A percentile compares a stretch with the other conserved stretches of the same genome.
Evolutionary conservation across 2,113 vertebrate species (phyloP).

Genomic region (Pygoscelis adeliae): DNA sequence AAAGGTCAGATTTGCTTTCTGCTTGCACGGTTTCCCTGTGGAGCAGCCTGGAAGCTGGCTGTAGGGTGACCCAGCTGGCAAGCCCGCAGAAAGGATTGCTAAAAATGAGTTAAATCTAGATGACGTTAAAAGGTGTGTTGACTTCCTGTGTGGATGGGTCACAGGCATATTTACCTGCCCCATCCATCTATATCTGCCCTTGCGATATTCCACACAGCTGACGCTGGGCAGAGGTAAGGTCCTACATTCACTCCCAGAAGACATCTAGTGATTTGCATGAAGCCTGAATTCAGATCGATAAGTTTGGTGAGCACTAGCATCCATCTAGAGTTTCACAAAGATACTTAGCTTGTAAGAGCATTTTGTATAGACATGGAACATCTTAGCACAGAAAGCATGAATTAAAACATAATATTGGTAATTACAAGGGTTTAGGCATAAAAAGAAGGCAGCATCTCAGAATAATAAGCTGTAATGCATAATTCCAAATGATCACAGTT

Average conservation of each 20-base stretch:
- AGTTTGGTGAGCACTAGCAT: neutral
- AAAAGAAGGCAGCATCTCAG: neutral
- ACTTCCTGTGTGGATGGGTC: neutral
- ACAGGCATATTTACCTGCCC: neutral
- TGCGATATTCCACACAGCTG: neutral
- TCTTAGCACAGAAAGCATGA: neutral
- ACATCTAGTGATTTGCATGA: neutral
- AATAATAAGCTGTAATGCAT: neutral
- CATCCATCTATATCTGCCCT: neutral
- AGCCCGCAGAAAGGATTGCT: neutral
- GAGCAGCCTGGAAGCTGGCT: neutral
- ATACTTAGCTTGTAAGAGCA: neutral
- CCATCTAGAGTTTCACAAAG: neutral
- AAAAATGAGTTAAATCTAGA: neutral
- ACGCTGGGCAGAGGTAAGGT: neutral
- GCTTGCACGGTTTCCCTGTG: neutral
- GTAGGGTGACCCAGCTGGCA: neutral
- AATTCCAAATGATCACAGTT: neutral
- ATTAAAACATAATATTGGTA: neutral
- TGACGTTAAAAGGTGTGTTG: neutral
- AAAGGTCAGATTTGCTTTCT: neutral
- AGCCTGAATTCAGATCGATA: neutral
- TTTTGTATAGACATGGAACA: neutral
- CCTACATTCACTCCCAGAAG: neutral
- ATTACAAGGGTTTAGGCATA: neutral